Percentiles rank a stretch among this genome's conserved stretches.
These are phyloP conservation scores for Moxostoma hubbsi DNA, from an alignment of 2,797 vertebrate genomes.

Conservation along the genomic window DNA sequence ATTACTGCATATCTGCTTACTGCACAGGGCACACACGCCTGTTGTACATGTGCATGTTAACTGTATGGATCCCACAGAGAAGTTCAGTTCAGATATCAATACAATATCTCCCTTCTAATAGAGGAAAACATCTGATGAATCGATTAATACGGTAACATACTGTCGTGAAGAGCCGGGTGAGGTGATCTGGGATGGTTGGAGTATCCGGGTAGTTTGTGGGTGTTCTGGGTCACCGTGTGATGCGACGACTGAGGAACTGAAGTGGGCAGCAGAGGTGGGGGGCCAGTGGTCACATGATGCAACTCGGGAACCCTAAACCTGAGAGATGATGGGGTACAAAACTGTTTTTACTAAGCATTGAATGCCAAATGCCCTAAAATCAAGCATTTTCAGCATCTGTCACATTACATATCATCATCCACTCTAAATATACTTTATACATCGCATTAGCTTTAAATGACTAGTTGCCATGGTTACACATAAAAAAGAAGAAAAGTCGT, in stretches of 20 bases:
- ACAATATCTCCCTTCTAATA: not conserved
- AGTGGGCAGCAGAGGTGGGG: slow-evolving; percentile 57
- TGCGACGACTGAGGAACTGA: slow-evolving; percentile 63
- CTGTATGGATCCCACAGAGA: not conserved
- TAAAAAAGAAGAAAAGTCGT: too few relatives aligned
- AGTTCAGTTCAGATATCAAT: too few relatives aligned
- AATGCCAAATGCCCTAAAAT: too few relatives aligned
- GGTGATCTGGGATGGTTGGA: slow-evolving; percentile 58
- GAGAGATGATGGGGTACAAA: slow-evolving; percentile 18
- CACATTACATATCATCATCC: too few relatives aligned
- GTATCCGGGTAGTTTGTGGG: slow-evolving; percentile 36
- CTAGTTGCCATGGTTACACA: too few relatives aligned
- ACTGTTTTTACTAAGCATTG: too few relatives aligned
- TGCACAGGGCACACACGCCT: not conserved
- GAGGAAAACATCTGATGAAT: not conserved
- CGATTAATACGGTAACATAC: slow-evolving; percentile 28
- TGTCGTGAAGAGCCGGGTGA: slow-evolving; percentile 26
- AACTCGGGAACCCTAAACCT: slow-evolving; percentile 74
- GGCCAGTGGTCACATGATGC: slow-evolving; percentile 65
- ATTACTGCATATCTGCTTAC: slow-evolving; percentile 11
- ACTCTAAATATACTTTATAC: too few relatives aligned
- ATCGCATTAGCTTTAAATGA: too few relatives aligned
- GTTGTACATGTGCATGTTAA: too few relatives aligned
- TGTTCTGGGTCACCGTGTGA: slow-evolving; percentile 61
- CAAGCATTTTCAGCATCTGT: too few relatives aligned